Conservation (phyloP, 2,888 invertebrate species). For the Scaeva pyrastri region DNA sequence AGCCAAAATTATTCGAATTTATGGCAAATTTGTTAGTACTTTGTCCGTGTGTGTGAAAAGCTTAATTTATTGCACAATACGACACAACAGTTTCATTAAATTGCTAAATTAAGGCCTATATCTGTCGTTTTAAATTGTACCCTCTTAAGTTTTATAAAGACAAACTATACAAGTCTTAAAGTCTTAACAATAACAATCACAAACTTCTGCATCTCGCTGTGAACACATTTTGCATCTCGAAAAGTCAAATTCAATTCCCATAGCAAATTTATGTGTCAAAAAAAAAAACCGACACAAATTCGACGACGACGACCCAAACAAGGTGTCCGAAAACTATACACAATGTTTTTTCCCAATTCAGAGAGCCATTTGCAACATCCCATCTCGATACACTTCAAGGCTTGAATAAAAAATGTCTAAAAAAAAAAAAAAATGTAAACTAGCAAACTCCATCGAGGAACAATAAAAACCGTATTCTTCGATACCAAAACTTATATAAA, state of each 20-base stretch:
- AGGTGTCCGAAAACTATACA: slow-evolving; percentile 54
- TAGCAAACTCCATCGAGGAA: slow-evolving; percentile 39
- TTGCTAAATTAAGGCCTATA: slow-evolving; percentile 53
- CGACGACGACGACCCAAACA: slow-evolving; percentile 66
- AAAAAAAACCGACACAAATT: slow-evolving; percentile 58
- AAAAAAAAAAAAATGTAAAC: slow-evolving; percentile 8
- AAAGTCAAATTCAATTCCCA: slow-evolving; percentile 18
- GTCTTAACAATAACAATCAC: slow-evolving; percentile 57
- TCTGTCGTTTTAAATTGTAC: slow-evolving; percentile 49
- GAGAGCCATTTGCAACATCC: slow-evolving; percentile 37
- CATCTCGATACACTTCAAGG: neutral
- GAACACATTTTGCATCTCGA: slow-evolving; percentile 26
- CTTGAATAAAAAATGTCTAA: neutral
- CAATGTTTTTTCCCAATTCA: slow-evolving; percentile 27
- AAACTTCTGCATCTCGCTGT: neutral
- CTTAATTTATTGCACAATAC: neutral
- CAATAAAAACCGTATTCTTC: slow-evolving; percentile 38
- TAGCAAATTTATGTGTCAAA: slow-evolving; percentile 64
- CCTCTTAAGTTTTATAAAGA: slow-evolving; percentile 20
- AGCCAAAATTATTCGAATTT: no score
- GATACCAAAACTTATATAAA: slow-evolving; percentile 13
- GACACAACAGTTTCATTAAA: slow-evolving; percentile 56
- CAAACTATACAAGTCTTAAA: slow-evolving; percentile 25
- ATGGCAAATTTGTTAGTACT: no score
- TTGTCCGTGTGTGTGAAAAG: no score